Evolutionary conservation across 2,113 vertebrate species (phyloP).

Genomic region (Gambusia affinis): DNA sequence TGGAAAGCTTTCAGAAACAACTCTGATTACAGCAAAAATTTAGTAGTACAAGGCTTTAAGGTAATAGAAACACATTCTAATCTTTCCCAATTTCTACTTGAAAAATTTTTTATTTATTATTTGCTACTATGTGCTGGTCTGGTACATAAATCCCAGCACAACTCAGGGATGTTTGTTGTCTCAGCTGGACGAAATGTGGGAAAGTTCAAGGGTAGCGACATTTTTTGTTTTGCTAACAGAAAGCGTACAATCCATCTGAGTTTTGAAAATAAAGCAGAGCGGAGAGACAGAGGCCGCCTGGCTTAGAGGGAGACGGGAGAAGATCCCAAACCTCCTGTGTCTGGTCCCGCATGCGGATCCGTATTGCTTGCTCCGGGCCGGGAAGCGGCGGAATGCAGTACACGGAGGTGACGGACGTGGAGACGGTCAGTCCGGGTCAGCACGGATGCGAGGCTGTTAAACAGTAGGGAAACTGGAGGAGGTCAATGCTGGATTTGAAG

Average conservation of each 20-base stretch:
- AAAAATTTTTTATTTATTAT: background rate
- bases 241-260: conserved; percentile 1
- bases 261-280: background rate
- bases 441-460: conserved; percentile 68
- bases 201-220: background rate
- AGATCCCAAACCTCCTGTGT: conserved; percentile 47
- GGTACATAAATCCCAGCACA: too few relatives aligned
- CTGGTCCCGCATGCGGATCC: conserved; percentile 20
- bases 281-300: conserved; percentile 27
- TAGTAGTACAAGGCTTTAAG: background rate
- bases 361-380: conserved; percentile 41
- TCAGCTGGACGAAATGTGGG: background rate
- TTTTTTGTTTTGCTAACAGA: background rate
- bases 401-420: conserved; percentile 45
- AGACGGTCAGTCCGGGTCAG: conserved; percentile 67
- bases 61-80: background rate
- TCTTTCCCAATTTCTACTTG: background rate
- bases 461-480: conserved; percentile 58
- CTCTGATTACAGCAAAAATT: background rate
- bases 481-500: conserved; percentile 59
- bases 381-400: conserved; percentile 21
- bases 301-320: conserved; percentile 43
- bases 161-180: background rate
- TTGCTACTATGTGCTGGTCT: background rate
- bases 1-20: background rate